Evolutionary conservation across 2,888 invertebrate species (phyloP).

Genomic region (Temnothorax ravouxi): DNA sequence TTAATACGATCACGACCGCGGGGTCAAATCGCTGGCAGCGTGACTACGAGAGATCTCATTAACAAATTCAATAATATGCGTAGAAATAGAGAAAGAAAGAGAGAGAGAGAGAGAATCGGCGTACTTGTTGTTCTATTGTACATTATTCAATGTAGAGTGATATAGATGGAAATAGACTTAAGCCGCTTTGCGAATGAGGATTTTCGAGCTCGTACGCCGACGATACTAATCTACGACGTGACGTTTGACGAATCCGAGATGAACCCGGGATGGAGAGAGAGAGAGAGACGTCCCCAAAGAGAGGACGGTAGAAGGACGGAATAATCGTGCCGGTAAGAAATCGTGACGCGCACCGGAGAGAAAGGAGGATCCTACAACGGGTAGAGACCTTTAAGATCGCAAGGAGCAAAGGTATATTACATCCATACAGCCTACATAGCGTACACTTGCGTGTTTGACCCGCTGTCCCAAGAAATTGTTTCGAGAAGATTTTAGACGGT

Average conservation of each 20-base stretch:
- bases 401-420: conserved; percentile 63
- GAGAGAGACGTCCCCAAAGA: conserved; percentile 50
- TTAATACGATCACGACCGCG: conserved; percentile 47
- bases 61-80: conserved; percentile 43
- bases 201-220: conserved; percentile 8
- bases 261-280: conserved; percentile 35
- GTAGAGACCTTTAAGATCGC: conserved; percentile 81
- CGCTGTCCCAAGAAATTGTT: conserved; percentile 48
- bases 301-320: conserved; percentile 70
- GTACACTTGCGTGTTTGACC: conserved; percentile 58
- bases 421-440: conserved; percentile 62
- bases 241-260: conserved; percentile 36
- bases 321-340: conserved; percentile 74
- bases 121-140: conserved; percentile 18
- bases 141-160: background rate
- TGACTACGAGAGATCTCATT: conserved; percentile 44
- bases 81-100: background rate
- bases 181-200: conserved; percentile 30
- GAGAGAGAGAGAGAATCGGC: background rate
- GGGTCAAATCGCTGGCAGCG: conserved; percentile 42
- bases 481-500: conserved; percentile 53
- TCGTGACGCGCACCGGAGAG: conserved; percentile 81
- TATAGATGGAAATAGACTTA: background rate
- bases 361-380: conserved; percentile 81
- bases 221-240: conserved; percentile 30